These are phyloP conservation scores for Carabus problematicus DNA, from an alignment of 2,888 invertebrate genomes.

Conservation along the genomic window DNA sequence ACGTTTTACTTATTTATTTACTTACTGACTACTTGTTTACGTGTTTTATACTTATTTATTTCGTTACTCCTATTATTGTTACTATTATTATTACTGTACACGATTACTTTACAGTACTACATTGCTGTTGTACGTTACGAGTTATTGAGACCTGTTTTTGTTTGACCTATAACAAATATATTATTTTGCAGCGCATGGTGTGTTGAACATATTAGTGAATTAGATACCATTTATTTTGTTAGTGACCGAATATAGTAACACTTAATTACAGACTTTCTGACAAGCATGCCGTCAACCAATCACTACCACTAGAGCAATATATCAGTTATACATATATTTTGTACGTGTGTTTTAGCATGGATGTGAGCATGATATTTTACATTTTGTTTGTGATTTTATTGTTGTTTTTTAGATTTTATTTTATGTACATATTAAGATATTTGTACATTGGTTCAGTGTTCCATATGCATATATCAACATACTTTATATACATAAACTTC, in stretches of 20 bases:
- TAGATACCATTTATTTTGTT: conserved; percentile 3
- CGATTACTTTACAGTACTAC: conserved; percentile 4
- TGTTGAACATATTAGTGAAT: conserved; percentile 4
- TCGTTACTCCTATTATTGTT: conserved; percentile 14
- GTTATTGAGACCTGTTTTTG: too few species aligned
- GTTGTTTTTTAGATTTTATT: conserved; percentile 5
- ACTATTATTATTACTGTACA: conserved; percentile 10
- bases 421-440: background rate
- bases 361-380: conserved; percentile 29
- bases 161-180: background rate
- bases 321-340: conserved; percentile 12
- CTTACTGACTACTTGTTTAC: too few species aligned
- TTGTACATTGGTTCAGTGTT: background rate
- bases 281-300: conserved; percentile 16
- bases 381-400: conserved; percentile 11
- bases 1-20: too few species aligned
- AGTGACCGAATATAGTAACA: conserved; percentile 11
- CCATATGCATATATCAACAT: too few species aligned
- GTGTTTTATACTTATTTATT: background rate
- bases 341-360: conserved; percentile 28
- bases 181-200: conserved; percentile 32
- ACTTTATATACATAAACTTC: too few species aligned
- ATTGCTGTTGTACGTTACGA: too few species aligned
- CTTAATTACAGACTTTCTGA: conserved; percentile 3
- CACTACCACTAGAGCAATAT: conserved; percentile 17